Base-by-base conservation (phyloP, 1,140 invertebrate genomes). In the Cydia amplana region DNA sequence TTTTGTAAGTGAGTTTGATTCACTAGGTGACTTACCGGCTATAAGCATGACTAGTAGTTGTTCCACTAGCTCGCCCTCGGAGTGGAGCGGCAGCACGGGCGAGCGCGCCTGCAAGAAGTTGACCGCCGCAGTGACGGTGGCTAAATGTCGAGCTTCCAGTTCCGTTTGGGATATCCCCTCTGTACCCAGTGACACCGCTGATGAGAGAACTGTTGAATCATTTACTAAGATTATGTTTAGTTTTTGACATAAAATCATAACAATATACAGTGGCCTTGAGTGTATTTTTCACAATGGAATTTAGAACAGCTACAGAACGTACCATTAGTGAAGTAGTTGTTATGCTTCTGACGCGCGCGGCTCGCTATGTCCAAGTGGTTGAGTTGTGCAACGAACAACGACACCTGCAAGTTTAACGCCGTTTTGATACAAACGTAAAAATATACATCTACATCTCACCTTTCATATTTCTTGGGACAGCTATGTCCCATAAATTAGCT, bases 301-400 rank as follows among this genome's bases (percentile, higher is more conserved):
- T 14, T 40, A 40, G 36, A n/a, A n/a, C 36, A 40, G 2, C 12
- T 49, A 49, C 14, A 16, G 12, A 49, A 49, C 72, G 55, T 49
- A 91, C 90, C 89, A 40, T 84, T 89, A 60, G 85, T 83, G 60
- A 93, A 89, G 75, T 91, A 92, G 51, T 85, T 85, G 16, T 82
- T 73, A 72, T 60, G 78, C 76, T 14, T 78, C 78, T 81, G 81
- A 67, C 23, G 80, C 72, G 23, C 80, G 85, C 77, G 93, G 79
- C n/a, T 25, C 83, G 79, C 81, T n/a, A 60, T 23, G 4, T 93
- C 92, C 2, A 95, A 82, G 28, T 91, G 83, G 78, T 95, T 94
- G 0, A 95, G 80, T 81, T 94, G 93, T 25, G 94, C 93, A 46
- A 93, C 86, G 78, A 94, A 94, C 14, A 95, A 83, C 60, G 92